Conservation (phyloP, 2,888 invertebrate genomes). For the Onthophagus sagittarius region DNA sequence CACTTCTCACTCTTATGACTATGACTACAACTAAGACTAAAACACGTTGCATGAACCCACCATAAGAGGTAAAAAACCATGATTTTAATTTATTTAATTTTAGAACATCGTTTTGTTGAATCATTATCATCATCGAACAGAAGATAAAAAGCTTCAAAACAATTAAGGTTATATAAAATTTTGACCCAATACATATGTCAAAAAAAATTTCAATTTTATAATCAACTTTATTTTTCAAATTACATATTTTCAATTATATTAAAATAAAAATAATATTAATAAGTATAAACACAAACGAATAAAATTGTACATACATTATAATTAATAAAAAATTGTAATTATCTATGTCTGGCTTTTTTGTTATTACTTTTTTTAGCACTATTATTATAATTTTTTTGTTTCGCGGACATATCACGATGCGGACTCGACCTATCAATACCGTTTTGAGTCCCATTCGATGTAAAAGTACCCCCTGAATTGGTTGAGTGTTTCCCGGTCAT, state of each 20-base stretch:
- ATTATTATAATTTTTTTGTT: constrained; percentile 55
- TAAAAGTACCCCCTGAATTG: constrained; percentile 35
- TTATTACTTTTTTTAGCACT: constrained; percentile 68
- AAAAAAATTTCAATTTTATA: too few relatives aligned
- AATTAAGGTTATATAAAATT: too few relatives aligned
- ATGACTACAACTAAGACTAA: too few relatives aligned
- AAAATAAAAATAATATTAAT: too few relatives aligned
- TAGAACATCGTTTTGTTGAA: constrained; percentile 46
- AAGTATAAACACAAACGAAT: too few relatives aligned
- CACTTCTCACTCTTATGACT: too few relatives aligned
- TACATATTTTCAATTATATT: too few relatives aligned
- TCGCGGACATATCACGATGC: constrained; percentile 63
- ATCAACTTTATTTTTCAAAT: too few relatives aligned
- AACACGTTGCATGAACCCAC: too few relatives aligned
- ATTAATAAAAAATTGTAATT: constrained; percentile 32
- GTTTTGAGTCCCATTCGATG: constrained; percentile 43
- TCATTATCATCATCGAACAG: constrained; percentile 27
- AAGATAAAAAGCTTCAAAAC: background rate
- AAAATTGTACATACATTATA: too few relatives aligned
- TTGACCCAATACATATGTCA: too few relatives aligned
- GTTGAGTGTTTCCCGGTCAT: constrained; percentile 46
- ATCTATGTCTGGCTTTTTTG: constrained; percentile 80
- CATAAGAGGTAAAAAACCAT: too few relatives aligned
- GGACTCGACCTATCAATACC: constrained; percentile 46
- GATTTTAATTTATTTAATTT: constrained; percentile 17